Percentiles rank a stretch among this genome's conserved stretches.
Evolutionary conservation across 2,888 invertebrate species (phyloP).

Genomic region (Oscheius sp.): DNA sequence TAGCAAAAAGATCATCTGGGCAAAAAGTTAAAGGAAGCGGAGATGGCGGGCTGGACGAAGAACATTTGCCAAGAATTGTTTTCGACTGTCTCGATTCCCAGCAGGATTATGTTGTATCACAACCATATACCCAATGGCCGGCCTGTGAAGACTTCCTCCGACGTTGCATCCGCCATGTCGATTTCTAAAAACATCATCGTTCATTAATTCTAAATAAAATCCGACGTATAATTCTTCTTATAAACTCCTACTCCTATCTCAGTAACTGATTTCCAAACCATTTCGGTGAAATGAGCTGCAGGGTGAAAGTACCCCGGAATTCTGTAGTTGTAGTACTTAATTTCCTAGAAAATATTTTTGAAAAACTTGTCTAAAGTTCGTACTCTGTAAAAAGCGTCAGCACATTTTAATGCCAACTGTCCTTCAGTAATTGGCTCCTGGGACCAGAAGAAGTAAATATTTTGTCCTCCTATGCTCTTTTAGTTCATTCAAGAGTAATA

Average conservation of each 20-base stretch:
- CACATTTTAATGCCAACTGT: constrained; percentile 33
- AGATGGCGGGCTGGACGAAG: constrained; percentile 25
- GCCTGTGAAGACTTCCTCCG: constrained; percentile 20
- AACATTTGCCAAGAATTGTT: constrained; percentile 32
- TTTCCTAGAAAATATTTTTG: constrained; percentile 28
- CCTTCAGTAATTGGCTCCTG: constrained; percentile 24
- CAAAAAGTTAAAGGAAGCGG: constrained; percentile 24
- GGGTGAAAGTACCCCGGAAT: constrained; percentile 33
- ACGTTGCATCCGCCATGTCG: constrained; percentile 32
- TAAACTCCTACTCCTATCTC: constrained; percentile 39
- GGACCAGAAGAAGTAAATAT: constrained; percentile 41
- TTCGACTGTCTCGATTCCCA: constrained; percentile 24
- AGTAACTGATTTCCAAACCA: constrained; percentile 41
- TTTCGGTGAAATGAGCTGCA: constrained; percentile 45
- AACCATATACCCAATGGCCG: constrained; percentile 35
- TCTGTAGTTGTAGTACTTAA: constrained; percentile 39
- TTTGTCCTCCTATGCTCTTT: constrained; percentile 36
- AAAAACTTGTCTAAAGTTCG: background rate
- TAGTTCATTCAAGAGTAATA: background rate
- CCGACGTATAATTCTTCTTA: constrained; percentile 32
- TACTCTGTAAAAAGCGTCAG: constrained; percentile 32
- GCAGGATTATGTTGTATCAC: constrained; percentile 36
- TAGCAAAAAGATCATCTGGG: background rate
- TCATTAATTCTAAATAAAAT: background rate
- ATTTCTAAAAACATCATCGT: constrained; percentile 22